A percentile compares a stretch with the other conserved stretches of the same genome.
Conservation (phyloP, 2,797 vertebrate genomes). For the Orientallactaga sibirica region DNA sequence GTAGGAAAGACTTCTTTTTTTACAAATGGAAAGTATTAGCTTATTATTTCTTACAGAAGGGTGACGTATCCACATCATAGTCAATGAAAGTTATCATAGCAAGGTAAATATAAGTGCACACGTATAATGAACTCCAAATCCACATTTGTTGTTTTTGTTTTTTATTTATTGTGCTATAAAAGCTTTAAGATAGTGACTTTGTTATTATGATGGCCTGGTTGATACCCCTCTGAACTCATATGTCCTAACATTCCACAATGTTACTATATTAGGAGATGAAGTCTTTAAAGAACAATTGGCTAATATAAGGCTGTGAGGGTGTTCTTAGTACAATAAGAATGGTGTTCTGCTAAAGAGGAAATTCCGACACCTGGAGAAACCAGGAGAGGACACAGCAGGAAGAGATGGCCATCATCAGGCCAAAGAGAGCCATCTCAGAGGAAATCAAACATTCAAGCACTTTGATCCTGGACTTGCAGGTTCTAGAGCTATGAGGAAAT, state of each 20-base stretch:
- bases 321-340: not conserved
- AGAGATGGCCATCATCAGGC: not conserved
- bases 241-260: conserved; percentile 25
- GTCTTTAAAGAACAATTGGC: conserved; percentile 17
- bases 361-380: not conserved
- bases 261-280: not conserved
- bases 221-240: not conserved
- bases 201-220: not conserved
- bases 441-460: not conserved
- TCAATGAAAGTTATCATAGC: not conserved
- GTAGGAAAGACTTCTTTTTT: not conserved
- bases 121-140: not conserved
- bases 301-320: not conserved
- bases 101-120: not conserved
- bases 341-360: not conserved
- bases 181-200: not conserved
- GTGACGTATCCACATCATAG: not conserved
- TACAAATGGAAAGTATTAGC: not conserved
- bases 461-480: not conserved
- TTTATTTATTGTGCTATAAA: not conserved
- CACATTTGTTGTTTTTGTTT: not conserved
- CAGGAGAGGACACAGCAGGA: not conserved
- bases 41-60: conserved; percentile 10
- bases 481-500: conserved; percentile 5
- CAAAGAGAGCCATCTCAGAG: not conserved